Base-by-base conservation (phyloP, 2,888 invertebrate species). In the Isoperla grammatica region DNA sequence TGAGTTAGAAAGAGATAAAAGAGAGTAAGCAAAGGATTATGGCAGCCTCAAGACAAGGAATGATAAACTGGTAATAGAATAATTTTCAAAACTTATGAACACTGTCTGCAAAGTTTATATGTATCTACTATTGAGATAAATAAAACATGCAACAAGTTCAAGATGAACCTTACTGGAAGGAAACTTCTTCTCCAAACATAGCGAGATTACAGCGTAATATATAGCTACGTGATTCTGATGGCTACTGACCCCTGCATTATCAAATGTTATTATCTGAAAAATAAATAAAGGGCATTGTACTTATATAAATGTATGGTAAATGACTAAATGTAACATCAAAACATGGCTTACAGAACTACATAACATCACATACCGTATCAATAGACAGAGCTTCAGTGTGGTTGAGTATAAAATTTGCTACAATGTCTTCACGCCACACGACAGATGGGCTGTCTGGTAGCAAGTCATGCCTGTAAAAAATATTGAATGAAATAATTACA, bases 221-320 rank as follows among this genome's bases (percentile, higher is more conserved):
- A 92, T 82, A 62, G 92, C 87, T 64, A 84, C 84, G 73, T 99
- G 99, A 78, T 99, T 99, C 20, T 82, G 79, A 77, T 99, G 98
- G 5, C 88, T 85, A 67, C 95, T 96, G 5, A 99, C 87, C 55
- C 98, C 99, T 71, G 87, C 81, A 70, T 87, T 84, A 76, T 99
- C 99, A 78, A 99, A 99, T 13, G 97, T 95, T 57, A 98, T 83
- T 56, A 97, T 68, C 70, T 75, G 64, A 11, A 64, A 64, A 42
- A 49, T 45, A 46, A 15, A 35, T 45, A 22, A 19, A 23, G 8
- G 29, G 9, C 19, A n/a, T 13, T 37, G 20, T 17, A n/a, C 35
- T 2, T 17, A 54, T 9, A 49, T 37, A 39, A 35, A 17, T 22
- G 29, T 29, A 6, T 29, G 8, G 29, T 29, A n/a, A n/a, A n/a